Base-by-base conservation (phyloP, 2,797 vertebrate species). In the Bufotes viridis region DNA sequence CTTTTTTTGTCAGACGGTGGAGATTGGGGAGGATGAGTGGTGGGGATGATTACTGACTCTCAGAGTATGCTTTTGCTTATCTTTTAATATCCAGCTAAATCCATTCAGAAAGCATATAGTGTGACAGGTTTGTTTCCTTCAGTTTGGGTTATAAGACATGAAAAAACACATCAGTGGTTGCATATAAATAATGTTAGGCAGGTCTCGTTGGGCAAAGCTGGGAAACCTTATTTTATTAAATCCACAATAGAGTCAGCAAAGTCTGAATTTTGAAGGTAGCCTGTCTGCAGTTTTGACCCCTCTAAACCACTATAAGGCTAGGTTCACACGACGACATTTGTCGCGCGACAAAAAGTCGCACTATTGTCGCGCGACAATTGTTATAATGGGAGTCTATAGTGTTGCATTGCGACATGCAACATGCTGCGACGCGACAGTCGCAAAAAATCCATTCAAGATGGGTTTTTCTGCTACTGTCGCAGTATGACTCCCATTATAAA, bases 71-170 rank as follows among this genome's bases (percentile, higher is more conserved):
- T 75, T 81, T 87, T 81, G 26, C 79, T 87, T 87, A 87, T 87
- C 86, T 87, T 87, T 87, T 87, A 87, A 82, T 87, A 87, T 87
- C 65, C 78, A 61, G 22, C 86, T 82, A 34, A 81, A 87, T 81
- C 69, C 69, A 51, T 87, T 81, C 79, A 82, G 79, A 75, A 82
- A 82, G 34, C 79, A 63, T 75, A 82, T 72, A 75, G 55, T 87
- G 58, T 87, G 79, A 87, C 86, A 82, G 86, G 69, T 72, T 87
- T 87, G 86, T 87, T 72, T 87, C 82, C 79, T 65, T 72, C 34
- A 81, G 75, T 74, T 69, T 87, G 8, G 86, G 79, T 29, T 87
- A 61, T 60, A 63, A 82, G 61, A 82, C 69, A 74, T 51, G 69
- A 51, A 80, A 81, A 70, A 81, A 65, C 24, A n/a, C 34, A 78